phyloP scores from a whole-genome alignment of 2,797 vertebrate genomes.

The Muscicapa comitata region DNA sequence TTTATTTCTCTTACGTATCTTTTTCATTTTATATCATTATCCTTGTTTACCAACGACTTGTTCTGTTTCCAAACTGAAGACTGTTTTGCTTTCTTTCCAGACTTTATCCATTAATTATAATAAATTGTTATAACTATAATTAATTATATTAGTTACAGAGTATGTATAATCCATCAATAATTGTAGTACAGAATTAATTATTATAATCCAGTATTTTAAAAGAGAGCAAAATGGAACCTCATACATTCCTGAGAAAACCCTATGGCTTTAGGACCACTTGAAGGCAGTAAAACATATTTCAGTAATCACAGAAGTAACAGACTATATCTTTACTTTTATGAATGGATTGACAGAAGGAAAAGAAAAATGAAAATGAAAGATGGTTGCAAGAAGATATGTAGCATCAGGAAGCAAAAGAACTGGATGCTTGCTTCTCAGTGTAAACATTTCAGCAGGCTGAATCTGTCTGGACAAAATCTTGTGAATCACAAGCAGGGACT shows the following conservation, averaged over 20 bases:
- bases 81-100: background rate
- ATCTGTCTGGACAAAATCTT: background rate
- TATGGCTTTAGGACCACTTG: background rate
- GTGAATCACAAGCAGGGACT: background rate
- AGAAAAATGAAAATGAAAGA: background rate
- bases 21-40: background rate
- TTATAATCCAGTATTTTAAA: background rate
- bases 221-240: background rate
- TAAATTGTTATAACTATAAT: background rate
- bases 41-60: background rate
- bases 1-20: background rate
- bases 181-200: background rate
- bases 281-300: slow-evolving; percentile 29
- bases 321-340: background rate
- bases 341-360: background rate
- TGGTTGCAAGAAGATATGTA: background rate
- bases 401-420: background rate
- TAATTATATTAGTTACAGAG: background rate
- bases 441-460: background rate
- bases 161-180: background rate
- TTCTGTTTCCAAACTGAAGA: background rate
- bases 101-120: background rate
- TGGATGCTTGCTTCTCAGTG: background rate
- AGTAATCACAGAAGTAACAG: background rate
- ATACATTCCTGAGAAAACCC: background rate